Base-by-base conservation (phyloP, 2,113 vertebrate genomes). In the Rissa tridactyla region DNA sequence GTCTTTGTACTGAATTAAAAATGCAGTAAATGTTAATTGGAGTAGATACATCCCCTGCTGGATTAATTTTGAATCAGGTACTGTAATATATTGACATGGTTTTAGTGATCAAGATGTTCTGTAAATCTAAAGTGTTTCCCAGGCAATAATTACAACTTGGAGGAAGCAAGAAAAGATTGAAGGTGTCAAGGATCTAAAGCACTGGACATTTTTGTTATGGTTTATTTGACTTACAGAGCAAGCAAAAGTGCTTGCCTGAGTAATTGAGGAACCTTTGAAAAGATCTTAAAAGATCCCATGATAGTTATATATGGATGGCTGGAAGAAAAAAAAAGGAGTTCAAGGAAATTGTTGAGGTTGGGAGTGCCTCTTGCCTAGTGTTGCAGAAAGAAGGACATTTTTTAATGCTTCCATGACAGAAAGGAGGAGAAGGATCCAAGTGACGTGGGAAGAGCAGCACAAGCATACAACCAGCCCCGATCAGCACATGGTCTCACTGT, bases 21-120 rank as follows among this genome's bases (percentile, higher is more conserved):
- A 92, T 82, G 29, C 64, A 75, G 44, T 60, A 88, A 88, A 86
- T 29, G 14, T 4, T 92, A 94, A 88, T 72, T 88, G 27, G 55
- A 86, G 54, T 69, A 82, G 65, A 84, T 94, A 22, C 57, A 82
- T 79, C 44, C 90, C 80, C 70, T 89, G 46, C 80, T 91, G 77
- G 78, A 87, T 89, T 96, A 90, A 94, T 94, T 97, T 89, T 76
- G 36, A 87, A 73, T 87, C 22, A 65, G 68, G 25, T 58, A 84
- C 34, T 78, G 8, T 72, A 69, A 79, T 76, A 88, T 66, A 86
- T 73, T 90, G 54, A 82, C 76, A 34, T 47, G 0, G 0, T 71
- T 60, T 84, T 81, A 52, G 64, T 55, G 76, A 95, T 92, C 60
- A 93, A 90, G 76, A 82, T 92, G 68, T 96, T 95, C 72, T 77